These are phyloP conservation scores for Notolepis coatsorum DNA, from an alignment of 2,797 vertebrate species.

Conservation along the genomic window DNA sequence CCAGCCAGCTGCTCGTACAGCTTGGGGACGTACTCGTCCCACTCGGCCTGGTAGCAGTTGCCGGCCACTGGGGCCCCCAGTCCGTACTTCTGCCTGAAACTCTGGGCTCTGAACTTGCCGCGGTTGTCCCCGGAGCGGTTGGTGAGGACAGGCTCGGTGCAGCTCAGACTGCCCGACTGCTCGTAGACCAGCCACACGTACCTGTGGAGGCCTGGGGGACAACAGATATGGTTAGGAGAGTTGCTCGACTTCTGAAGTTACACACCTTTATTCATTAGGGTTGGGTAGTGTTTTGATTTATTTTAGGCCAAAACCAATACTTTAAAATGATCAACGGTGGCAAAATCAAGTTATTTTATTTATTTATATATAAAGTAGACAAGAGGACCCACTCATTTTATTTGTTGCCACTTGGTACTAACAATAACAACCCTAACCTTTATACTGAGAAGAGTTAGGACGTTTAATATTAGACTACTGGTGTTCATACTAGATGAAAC, in stretches of 20 bases:
- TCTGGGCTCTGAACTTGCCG: slow-evolving; percentile 88
- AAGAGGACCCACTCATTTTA: no score
- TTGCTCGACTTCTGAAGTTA: no score
- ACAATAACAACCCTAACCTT: no score
- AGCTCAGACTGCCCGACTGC: slow-evolving; percentile 84
- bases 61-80: slow-evolving; percentile 87
- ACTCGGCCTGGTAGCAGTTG: slow-evolving; percentile 95
- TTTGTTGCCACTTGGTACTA: no score
- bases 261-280: background rate
- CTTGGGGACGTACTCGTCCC: slow-evolving; percentile 96
- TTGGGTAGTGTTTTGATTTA: no score
- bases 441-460: no score
- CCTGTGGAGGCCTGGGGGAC: slow-evolving; percentile 89
- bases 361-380: no score
- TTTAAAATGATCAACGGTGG: no score
- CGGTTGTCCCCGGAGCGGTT: slow-evolving; percentile 90
- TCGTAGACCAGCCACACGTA: slow-evolving; percentile 98
- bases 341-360: no score
- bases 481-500: no score
- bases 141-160: slow-evolving; percentile 85
- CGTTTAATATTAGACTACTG: no score
- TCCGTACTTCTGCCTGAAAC: slow-evolving; percentile 91
- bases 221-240: no score
- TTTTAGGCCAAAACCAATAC: background rate
- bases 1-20: slow-evolving; percentile 93